Base-by-base conservation (phyloP, 2,888 invertebrate genomes). In the Rambutsinella grinnellia region DNA sequence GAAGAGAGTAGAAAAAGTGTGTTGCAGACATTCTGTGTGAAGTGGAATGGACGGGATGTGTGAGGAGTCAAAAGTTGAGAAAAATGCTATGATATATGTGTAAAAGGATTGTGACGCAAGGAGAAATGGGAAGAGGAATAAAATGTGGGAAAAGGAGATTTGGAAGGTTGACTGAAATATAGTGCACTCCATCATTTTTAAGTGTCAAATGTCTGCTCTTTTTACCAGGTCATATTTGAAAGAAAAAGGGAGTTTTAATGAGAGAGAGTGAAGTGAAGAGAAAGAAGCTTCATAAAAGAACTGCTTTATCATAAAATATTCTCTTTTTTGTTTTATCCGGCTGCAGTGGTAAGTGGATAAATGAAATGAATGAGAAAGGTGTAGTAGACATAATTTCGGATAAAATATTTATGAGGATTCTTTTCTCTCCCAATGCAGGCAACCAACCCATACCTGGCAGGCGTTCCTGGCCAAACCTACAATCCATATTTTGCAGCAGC, bases 401-500 rank as follows among this genome's bases (percentile, higher is more conserved):
- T 47, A 24, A 28, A 44, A 49, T 74, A 53, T n/a, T n/a, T n/a
- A n/a, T n/a, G n/a, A n/a, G n/a, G n/a, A 60, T 57, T 51, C 66
- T 78, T 69, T 81, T 75, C 71, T 76, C 61, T 53, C 8, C 60
- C 15, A 23, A 53, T 47, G 17, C 70, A 82, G 82, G 80, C 81
- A 79, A 80, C 80, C 63, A 84, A 83, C 67, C 82, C 84, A 80
- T 83, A 83, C 82, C 83, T 84, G 77, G 79, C 81, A 81, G 82
- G 83, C 77, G 80, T 82, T 79, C 80, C 83, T 66, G 87, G 87
- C 84, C 90, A 94, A 93, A 93, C 94, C 86, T 93, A 94, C 87
- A 95, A 94, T 88, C 95, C 95, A 85, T 96, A 95, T 90, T 90
- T 95, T 89, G 93, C 95, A 87, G 93, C 95, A 87, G 94, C 93